Conservation (phyloP, 2,113 vertebrate genomes). For the Rostratula benghalensis region DNA sequence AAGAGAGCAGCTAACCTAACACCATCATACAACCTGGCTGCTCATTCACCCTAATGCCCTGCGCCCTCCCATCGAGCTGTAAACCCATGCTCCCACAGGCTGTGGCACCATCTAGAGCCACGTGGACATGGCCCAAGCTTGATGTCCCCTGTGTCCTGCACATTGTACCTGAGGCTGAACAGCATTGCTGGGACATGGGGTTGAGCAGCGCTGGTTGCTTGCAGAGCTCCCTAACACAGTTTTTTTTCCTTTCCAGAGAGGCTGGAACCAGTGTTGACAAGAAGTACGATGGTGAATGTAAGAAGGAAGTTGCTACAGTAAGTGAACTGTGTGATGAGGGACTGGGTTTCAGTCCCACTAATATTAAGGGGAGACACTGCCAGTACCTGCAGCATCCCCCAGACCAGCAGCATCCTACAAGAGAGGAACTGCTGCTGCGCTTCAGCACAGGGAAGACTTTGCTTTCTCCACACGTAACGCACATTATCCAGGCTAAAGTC, state of each 20-base stretch:
- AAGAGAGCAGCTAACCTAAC: background rate
- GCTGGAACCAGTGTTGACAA: background rate
- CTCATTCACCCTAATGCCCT: no score
- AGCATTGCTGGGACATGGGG: background rate
- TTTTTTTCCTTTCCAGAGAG: conserved; percentile 20
- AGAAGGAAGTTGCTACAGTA: conserved; percentile 8
- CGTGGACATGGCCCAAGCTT: background rate
- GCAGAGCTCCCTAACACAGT: background rate
- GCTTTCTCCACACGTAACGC: background rate
- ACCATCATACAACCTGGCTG: background rate
- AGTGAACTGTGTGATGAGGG: background rate
- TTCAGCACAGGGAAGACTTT: background rate
- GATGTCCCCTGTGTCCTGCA: fast-evolving
- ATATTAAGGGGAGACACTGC: background rate
- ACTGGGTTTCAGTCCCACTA: background rate
- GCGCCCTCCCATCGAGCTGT: background rate
- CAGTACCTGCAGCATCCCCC: background rate
- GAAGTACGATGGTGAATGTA: background rate
- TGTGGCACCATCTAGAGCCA: background rate
- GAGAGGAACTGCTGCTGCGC: background rate
- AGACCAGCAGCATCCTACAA: background rate
- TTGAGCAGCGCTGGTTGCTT: background rate
- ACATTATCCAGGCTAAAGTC: fast-evolving
- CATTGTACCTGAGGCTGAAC: fast-evolving
- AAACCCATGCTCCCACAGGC: background rate